Percentiles rank a stretch among this genome's conserved stretches.
These are phyloP conservation scores for Portunus trituberculatus DNA, from an alignment of 1,140 invertebrate species.

Conservation along the genomic window DNA sequence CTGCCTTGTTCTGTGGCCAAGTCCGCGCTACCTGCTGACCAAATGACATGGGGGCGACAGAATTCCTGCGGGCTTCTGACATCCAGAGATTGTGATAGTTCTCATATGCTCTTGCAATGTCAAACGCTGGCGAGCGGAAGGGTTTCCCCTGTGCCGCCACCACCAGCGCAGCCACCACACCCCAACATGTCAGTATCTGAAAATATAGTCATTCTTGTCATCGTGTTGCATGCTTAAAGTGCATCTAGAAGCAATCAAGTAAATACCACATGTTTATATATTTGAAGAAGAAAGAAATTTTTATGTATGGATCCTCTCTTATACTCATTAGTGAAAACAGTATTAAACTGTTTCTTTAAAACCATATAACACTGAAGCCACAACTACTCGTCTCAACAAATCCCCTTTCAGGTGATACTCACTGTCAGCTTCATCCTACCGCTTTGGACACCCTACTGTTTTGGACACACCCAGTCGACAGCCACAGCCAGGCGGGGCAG, in stretches of 20 bases:
- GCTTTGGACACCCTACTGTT: background rate
- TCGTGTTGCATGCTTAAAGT: too few relatives aligned
- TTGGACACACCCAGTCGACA: background rate
- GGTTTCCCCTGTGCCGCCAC: background rate
- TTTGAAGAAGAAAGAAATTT: too few relatives aligned
- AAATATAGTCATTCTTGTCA: background rate
- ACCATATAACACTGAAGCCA: too few relatives aligned
- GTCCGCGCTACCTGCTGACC: background rate
- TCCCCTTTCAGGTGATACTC: background rate
- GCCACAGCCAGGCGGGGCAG: background rate
- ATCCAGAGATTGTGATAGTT: conserved; percentile 56
- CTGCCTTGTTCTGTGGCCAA: background rate
- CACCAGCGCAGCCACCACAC: conserved; percentile 13
- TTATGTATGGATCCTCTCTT: too few relatives aligned
- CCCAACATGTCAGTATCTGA: conserved; percentile 10
- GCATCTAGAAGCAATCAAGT: too few relatives aligned
- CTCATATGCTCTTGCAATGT: conserved; percentile 55
- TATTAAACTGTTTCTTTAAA: too few relatives aligned
- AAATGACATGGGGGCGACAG: conserved; percentile 5
- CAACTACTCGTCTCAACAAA: background rate
- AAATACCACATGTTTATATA: too few relatives aligned
- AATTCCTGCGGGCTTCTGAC: conserved; percentile 52
- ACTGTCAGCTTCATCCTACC: conserved; percentile 7
- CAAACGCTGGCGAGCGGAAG: background rate
- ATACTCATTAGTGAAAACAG: too few relatives aligned